Evolutionary conservation across 2,888 invertebrate genomes (phyloP), one percentile per base, ranked within the genome.

Genomic region (Drosophila anomalata): DNA sequence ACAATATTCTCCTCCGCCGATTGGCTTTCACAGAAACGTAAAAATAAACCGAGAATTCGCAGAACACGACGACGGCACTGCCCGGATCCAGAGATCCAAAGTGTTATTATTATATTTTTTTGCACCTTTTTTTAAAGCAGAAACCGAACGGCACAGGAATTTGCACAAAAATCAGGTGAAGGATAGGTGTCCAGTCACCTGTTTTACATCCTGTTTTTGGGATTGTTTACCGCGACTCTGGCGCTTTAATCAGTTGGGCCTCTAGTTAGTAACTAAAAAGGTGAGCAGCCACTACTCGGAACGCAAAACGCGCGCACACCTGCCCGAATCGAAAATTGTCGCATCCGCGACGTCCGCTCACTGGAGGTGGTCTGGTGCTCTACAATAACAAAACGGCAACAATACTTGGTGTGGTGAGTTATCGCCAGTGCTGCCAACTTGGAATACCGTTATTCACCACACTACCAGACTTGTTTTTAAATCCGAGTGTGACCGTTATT

Each of bases 31-130:
- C 51, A 46, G 20, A 42, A 29, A 5, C 31, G 33, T 17, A 39
- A 26, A 62, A 47, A 26, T 14, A 60, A 41, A 62, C 14, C 6
- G 14, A 39, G 60, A 46, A 22, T 46, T 59, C 14, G 12, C n/a
- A 8, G 14, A 22, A 12, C n/a, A 8, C 12, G 22, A 3, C n/a
- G 22, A 3, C n/a, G 4, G 42, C 56, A 17, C 47, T 2, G 7
- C 39, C 14, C 39, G 39, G 39, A 39, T n/a, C 39, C 14, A 12
- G 20, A 20, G 8, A 39, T 6, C 39, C 14, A 12, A 11, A 20
- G 8, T 42, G 41, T 42, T 41, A 41, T 41, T 41, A 8, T 42
- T 36, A 6, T 36, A 17, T 17, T 17, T 29, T 29, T 8, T 22
- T 22, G 22, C 2, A 17, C 17, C 17, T 31, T 33, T 11, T 2